Conservation (phyloP, 2,113 vertebrate species). For the Nyctereutes procyonoides region DNA sequence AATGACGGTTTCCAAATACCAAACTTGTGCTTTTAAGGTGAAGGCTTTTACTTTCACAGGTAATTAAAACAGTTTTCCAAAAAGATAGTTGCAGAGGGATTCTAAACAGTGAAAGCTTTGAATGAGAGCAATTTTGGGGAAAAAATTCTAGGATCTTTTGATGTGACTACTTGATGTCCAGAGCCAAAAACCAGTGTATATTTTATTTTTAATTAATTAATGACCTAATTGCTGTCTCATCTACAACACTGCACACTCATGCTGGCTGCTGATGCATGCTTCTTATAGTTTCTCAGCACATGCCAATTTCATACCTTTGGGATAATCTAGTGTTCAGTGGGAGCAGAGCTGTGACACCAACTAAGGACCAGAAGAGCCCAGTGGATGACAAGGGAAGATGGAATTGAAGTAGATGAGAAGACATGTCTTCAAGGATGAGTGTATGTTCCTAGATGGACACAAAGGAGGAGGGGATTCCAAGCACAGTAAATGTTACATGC, state of each 20-base stretch:
- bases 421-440: background rate
- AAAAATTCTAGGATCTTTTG: background rate
- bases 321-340: background rate
- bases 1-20: background rate
- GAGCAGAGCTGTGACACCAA: background rate
- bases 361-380: background rate
- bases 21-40: background rate
- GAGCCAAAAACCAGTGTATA: background rate
- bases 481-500: background rate
- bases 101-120: background rate
- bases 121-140: background rate
- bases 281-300: background rate
- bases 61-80: background rate
- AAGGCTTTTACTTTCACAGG: background rate
- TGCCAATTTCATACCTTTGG: background rate
- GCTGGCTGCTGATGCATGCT: background rate
- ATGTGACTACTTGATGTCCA: background rate
- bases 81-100: background rate
- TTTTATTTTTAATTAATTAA: background rate
- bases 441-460: background rate
- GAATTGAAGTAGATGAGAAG: background rate
- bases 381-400: background rate
- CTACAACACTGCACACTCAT: fast-evolving
- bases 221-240: too few species aligned
- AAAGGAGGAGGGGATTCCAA: background rate